Base-by-base conservation (phyloP, 2,888 invertebrate species). In the Agrotis clavis region DNA sequence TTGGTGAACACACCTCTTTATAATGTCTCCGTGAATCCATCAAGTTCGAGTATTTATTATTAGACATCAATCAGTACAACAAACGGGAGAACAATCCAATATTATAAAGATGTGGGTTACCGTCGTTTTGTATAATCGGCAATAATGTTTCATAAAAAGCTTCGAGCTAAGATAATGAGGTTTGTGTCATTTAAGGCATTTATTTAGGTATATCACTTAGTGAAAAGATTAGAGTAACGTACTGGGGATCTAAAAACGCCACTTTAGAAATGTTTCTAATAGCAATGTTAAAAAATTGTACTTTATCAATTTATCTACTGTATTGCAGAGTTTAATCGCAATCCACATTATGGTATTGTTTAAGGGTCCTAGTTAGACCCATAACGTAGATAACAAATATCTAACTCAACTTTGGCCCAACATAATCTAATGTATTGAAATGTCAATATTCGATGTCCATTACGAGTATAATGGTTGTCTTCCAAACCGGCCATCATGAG, bases 1-100 rank as follows among this genome's bases (percentile, higher is more conserved):
- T 13, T 5, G 13, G 51, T 71, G 78, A 41, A 57, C 35, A 54
- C 25, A n/a, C 19, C 4, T 35, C 67, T 9, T 63, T 63, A 66
- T 0, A 30, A 2, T n/a, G 25, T 21, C 56, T 25, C 45, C 9
- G 35, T 56, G 21, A 48, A 80, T 80, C 68, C 60, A 78, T 81
- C 62, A 81, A 63, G 47, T 60, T 48, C 9, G 54, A 56, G 47
- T 53, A 76, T 78, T 78, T 71, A 64, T 78, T 71, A 64, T 77
- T 35, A 45, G 19, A 56, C 21, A 67, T 77, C 71, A 76, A 77
- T 79, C 77, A 79, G 45, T 25, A 64, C 13, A 47, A 60, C 51
- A 67, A 50, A 81, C 48, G n/a, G 25, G 25, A 30, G 4, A 74
- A 48, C 16, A 65, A 53, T 73, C 16, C 21, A 53, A 48, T 50